Conservation (phyloP, 2,797 vertebrate genomes). For the Anolis apletophallus region DNA sequence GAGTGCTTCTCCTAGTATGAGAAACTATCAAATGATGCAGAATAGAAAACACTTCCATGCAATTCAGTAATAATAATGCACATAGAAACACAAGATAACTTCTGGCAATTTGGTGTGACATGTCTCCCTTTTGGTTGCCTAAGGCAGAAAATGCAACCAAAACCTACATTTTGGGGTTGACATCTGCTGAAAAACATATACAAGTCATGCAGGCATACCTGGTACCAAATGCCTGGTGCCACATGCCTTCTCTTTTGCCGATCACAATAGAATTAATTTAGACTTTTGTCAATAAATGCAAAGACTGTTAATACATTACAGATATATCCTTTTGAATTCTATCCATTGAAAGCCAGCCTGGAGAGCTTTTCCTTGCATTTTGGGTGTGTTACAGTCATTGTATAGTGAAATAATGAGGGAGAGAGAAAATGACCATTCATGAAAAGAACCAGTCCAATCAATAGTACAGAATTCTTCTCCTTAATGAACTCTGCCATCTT, state of each 20-base stretch:
- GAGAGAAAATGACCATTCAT: slow-evolving; percentile 24
- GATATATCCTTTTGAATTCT: slow-evolving; percentile 40
- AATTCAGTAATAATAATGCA: neutral
- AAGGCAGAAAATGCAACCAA: neutral
- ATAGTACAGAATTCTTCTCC: slow-evolving; percentile 34
- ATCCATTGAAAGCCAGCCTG: slow-evolving; percentile 37
- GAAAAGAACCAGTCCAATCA: slow-evolving; percentile 35
- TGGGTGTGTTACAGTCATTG: slow-evolving; percentile 38
- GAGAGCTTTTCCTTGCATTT: slow-evolving; percentile 37
- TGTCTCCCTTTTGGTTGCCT: neutral
- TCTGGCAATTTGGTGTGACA: neutral
- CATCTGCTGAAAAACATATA: neutral
- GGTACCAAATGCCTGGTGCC: neutral
- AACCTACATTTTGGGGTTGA: neutral
- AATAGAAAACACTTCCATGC: neutral
- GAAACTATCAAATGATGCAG: neutral
- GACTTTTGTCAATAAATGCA: slow-evolving; percentile 16
- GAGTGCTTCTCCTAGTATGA: neutral
- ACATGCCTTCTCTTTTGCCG: neutral
- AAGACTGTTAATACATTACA: slow-evolving; percentile 37
- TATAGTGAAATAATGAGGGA: slow-evolving; percentile 9
- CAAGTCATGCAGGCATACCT: neutral
- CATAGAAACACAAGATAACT: neutral
- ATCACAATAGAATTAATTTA: neutral
- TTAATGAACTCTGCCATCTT: slow-evolving; percentile 40